These are phyloP conservation scores for Thelaira solivaga DNA, from an alignment of 2,888 invertebrate genomes.

Conservation along the genomic window DNA sequence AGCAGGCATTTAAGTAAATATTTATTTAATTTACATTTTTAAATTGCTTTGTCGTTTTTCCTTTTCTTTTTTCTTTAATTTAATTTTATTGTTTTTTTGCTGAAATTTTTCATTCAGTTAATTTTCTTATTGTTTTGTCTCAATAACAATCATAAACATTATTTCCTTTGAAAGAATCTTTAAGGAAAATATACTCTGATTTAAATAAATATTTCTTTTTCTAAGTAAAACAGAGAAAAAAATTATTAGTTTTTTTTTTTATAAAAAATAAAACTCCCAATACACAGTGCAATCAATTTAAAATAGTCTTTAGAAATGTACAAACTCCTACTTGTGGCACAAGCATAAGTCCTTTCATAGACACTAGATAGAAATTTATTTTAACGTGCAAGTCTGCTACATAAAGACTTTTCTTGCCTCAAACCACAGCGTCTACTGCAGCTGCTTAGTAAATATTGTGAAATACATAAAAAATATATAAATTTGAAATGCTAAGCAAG, in stretches of 20 bases:
- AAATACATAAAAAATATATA: too few relatives aligned
- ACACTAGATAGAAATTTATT: not conserved
- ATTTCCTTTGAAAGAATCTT: not conserved
- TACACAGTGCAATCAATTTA: slow-evolving; percentile 56
- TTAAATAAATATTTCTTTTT: not conserved
- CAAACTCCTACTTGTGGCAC: not conserved
- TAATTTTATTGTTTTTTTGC: too few relatives aligned
- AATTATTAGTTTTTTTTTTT: not conserved
- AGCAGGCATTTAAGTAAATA: too few relatives aligned
- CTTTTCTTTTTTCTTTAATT: too few relatives aligned
- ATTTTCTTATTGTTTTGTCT: not conserved
- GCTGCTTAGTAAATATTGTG: too few relatives aligned
- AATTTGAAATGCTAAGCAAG: too few relatives aligned
- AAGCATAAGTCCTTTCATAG: not conserved
- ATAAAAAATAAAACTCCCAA: slow-evolving; percentile 36
- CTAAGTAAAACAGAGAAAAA: not conserved
- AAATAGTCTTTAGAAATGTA: slow-evolving; percentile 6
- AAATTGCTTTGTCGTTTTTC: too few relatives aligned
- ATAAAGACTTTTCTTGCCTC: not conserved
- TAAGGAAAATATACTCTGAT: not conserved
- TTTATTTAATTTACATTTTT: too few relatives aligned
- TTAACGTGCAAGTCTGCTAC: not conserved
- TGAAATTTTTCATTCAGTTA: not conserved
- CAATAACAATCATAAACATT: slow-evolving; percentile 9
- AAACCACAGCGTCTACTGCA: not conserved